Evolutionary conservation across 2,113 vertebrate species (phyloP).

Genomic region (Camelus bactrianus): DNA sequence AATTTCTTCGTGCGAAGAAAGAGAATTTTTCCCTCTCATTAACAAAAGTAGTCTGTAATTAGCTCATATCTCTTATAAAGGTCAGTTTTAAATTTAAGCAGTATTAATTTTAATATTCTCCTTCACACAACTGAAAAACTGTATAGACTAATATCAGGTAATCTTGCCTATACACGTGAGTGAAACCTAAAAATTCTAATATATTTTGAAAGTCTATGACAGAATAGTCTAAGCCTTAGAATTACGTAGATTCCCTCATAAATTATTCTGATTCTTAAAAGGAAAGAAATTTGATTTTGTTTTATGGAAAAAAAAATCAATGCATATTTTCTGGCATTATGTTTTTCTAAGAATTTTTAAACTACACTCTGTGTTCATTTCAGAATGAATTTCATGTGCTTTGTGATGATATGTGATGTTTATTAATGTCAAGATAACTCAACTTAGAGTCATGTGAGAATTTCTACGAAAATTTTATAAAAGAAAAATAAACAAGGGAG

Average conservation of each 20-base stretch:
- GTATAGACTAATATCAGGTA: neutral
- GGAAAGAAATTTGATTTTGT: neutral
- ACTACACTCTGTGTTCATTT: neutral
- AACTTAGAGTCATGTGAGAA: neutral
- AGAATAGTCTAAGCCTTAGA: neutral
- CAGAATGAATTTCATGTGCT: neutral
- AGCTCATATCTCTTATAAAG: neutral
- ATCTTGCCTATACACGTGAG: neutral
- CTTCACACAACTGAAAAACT: neutral
- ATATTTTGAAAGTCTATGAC: neutral
- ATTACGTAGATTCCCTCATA: neutral
- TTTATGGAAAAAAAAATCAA: neutral
- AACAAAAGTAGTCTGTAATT: neutral
- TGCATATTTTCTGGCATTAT: neutral
- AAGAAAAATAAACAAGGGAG: neutral
- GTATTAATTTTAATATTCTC: slow-evolving; percentile 18
- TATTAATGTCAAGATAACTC: neutral
- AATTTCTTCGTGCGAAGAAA: neutral
- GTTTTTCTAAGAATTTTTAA: neutral
- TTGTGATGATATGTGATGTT: neutral
- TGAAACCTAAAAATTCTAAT: neutral
- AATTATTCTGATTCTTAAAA: neutral
- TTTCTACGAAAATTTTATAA: neutral
- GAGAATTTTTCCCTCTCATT: neutral
- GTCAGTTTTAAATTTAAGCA: neutral